phyloP scores from a whole-genome alignment of 2,888 invertebrate genomes.

The Cephus pygmeus region DNA sequence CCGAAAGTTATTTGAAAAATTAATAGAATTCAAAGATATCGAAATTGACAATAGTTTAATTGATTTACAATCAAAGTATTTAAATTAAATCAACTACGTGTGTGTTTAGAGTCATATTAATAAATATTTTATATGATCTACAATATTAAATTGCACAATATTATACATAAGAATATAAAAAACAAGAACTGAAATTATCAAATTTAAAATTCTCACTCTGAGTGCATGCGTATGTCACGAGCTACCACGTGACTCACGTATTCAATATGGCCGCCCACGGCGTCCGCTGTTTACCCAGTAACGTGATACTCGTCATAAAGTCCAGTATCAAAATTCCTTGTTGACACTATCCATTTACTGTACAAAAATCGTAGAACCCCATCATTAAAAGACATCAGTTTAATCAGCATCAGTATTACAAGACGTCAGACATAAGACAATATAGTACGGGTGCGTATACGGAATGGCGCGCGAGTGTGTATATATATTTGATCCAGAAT shows the following conservation, averaged over 20 bases:
- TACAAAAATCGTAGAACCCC: not conserved
- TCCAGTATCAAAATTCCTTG: not conserved
- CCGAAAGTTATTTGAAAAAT: slow-evolving; percentile 22
- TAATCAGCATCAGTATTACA: not conserved
- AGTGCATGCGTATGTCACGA: slow-evolving; percentile 27
- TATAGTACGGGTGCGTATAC: not conserved
- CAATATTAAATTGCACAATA: not conserved
- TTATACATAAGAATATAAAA: not conserved
- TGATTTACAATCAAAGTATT: not conserved
- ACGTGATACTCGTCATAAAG: not conserved
- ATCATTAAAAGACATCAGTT: not conserved
- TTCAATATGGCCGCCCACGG: slow-evolving; percentile 39
- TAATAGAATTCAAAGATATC: not conserved
- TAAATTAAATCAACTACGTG: not conserved
- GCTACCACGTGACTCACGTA: slow-evolving; percentile 33
- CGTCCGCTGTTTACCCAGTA: slow-evolving; percentile 29
- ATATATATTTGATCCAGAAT: not conserved
- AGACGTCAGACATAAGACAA: slow-evolving; percentile 7
- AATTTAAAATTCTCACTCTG: not conserved
- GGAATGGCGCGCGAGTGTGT: not conserved
- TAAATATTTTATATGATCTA: no score
- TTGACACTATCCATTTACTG: not conserved
- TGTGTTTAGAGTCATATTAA: no score
- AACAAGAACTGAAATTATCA: not conserved
- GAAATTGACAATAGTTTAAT: not conserved